A percentile compares a stretch with the other conserved stretches of the same genome.
Conservation (phyloP, 2,113 vertebrate species). For the Myiagra hebetior region DNA sequence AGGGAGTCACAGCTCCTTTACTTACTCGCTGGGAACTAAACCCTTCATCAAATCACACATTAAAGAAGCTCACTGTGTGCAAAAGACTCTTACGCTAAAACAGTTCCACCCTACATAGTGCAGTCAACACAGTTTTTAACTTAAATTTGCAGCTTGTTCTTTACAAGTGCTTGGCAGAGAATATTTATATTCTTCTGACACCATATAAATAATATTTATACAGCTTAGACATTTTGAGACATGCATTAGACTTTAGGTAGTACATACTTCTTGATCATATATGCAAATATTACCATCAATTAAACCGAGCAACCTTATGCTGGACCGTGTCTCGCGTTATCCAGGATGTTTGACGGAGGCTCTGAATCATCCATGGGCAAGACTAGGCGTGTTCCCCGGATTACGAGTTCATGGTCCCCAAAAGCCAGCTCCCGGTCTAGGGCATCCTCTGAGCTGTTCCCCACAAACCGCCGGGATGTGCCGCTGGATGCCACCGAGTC, state of each 20-base stretch:
- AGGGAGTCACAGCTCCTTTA: conserved; percentile 37
- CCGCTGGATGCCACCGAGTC: conserved; percentile 68
- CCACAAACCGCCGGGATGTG: conserved; percentile 62
- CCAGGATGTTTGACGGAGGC: conserved; percentile 79
- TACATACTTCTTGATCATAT: conserved; percentile 75
- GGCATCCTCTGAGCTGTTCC: conserved; percentile 77
- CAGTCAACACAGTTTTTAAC: conserved; percentile 66
- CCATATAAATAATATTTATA: conserved; percentile 82
- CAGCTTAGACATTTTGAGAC: conserved; percentile 78
- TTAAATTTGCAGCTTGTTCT: conserved; percentile 62
- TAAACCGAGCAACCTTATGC: conserved; percentile 67
- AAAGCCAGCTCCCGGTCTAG: conserved; percentile 86
- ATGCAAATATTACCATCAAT: conserved; percentile 71
- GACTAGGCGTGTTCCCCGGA: conserved; percentile 91
- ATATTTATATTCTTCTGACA: conserved; percentile 74
- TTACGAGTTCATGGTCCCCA: conserved; percentile 91
- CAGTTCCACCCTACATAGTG: conserved; percentile 68
- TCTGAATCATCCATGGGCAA: conserved; percentile 96
- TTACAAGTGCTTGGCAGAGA: conserved; percentile 69
- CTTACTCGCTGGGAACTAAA: conserved; percentile 46
- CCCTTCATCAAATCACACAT: conserved; percentile 41
- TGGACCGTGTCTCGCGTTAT: conserved; percentile 72
- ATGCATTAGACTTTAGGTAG: conserved; percentile 81
- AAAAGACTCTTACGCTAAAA: conserved; percentile 61
- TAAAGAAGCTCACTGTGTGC: conserved; percentile 56